phyloP scores from a whole-genome alignment of 2,888 invertebrate species.

The Copidosoma aretas region DNA sequence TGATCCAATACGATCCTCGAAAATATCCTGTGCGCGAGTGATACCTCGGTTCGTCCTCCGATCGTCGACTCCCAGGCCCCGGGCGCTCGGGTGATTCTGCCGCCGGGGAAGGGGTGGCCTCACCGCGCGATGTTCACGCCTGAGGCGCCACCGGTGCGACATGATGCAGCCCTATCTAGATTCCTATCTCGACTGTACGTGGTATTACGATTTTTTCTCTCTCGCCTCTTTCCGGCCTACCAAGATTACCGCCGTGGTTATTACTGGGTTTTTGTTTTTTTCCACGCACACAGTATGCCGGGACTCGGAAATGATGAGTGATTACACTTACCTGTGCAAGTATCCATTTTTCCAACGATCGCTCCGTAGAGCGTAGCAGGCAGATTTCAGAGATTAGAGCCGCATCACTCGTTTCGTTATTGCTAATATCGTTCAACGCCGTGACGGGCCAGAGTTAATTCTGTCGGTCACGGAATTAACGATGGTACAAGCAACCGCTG shows the following conservation, averaged over 20 bases:
- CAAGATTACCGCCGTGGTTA: not conserved
- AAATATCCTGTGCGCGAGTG: not conserved
- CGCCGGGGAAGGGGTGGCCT: slow-evolving; percentile 8
- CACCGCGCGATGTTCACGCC: not conserved
- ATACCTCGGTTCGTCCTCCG: not conserved
- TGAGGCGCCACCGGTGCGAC: slow-evolving; percentile 10
- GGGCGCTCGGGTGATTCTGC: not conserved
- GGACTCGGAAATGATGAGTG: not conserved
- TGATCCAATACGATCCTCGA: too few relatives aligned
- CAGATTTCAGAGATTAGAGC: too few relatives aligned
- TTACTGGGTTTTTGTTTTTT: not conserved
- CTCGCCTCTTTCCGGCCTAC: not conserved
- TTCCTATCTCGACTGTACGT: slow-evolving; percentile 35
- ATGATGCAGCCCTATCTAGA: slow-evolving; percentile 37
- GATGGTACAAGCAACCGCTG: too few relatives aligned
- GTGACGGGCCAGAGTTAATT: too few relatives aligned
- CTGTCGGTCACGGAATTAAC: too few relatives aligned
- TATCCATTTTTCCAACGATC: not conserved
- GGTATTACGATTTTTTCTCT: not conserved
- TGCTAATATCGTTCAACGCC: too few relatives aligned
- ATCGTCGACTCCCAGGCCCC: not conserved
- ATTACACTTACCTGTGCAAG: not conserved
- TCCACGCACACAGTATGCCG: not conserved
- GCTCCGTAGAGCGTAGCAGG: too few relatives aligned
- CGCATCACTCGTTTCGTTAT: too few relatives aligned